Evolutionary conservation across 2,888 invertebrate genomes (phyloP).

Genomic region (Rapana venosa): DNA sequence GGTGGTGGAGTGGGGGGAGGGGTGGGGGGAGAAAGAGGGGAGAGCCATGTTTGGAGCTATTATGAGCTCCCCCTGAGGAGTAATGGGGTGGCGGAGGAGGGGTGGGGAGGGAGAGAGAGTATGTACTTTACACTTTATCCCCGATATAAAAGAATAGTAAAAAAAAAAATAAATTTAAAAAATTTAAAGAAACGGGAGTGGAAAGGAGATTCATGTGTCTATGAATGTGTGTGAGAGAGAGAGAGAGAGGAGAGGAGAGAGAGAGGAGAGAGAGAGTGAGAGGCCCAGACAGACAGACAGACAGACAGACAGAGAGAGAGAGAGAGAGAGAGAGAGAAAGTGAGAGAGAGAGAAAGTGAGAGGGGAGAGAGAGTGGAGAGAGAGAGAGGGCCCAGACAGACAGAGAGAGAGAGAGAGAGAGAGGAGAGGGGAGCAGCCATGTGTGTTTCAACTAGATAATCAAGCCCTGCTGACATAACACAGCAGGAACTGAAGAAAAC

Average conservation of each 20-base stretch:
- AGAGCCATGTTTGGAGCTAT: neutral
- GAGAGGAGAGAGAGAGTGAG: neutral
- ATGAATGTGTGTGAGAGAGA: too few species aligned
- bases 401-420: conserved; percentile 4
- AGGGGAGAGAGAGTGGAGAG: neutral
- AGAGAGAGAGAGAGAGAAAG: neutral
- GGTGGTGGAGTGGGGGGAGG: neutral
- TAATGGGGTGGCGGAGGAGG: neutral
- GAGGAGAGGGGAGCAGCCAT: too few species aligned
- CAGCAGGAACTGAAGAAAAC: too few species aligned
- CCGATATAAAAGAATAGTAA: too few species aligned
- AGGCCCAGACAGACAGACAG: neutral
- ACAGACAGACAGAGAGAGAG: neutral
- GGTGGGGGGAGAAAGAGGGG: neutral
- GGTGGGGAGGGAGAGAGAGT: neutral
- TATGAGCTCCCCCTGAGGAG: neutral
- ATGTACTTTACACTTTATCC: too few species aligned
- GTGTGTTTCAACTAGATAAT: too few species aligned
- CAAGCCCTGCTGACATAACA: too few species aligned
- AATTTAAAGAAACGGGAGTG: too few species aligned
- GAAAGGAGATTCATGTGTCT: too few species aligned
- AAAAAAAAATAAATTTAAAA: too few species aligned
- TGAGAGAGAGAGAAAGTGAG: neutral
- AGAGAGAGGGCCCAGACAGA: neutral
- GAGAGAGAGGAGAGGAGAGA: neutral